These are phyloP conservation scores for Lasioglossum marginatum DNA, from an alignment of 2,888 invertebrate species.

Conservation along the genomic window DNA sequence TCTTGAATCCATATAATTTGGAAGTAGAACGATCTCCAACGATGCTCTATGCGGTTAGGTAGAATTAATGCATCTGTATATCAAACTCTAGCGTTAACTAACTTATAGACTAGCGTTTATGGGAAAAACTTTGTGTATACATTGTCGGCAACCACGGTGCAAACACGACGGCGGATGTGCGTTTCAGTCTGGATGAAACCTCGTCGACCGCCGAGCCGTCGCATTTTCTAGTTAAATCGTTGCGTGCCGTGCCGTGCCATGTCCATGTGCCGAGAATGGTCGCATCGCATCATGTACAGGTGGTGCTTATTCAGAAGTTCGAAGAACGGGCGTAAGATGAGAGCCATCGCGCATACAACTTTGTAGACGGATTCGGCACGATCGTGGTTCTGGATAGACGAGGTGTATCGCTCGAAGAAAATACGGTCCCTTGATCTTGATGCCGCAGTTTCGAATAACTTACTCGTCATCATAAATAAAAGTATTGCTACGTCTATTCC, in stretches of 20 bases:
- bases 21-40: conserved; percentile 77
- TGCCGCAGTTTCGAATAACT: conserved; percentile 56
- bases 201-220: conserved; percentile 29
- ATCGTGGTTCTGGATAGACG: conserved; percentile 52
- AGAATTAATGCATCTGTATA: conserved; percentile 82
- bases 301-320: conserved; percentile 51
- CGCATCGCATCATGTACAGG: conserved; percentile 46
- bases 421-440: conserved; percentile 68
- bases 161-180: conserved; percentile 44
- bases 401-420: conserved; percentile 45
- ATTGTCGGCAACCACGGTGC: conserved; percentile 46
- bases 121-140: conserved; percentile 61
- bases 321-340: conserved; percentile 39
- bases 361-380: conserved; percentile 38
- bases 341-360: conserved; percentile 36
- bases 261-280: conserved; percentile 42
- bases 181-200: conserved; percentile 58
- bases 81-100: conserved; percentile 81
- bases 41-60: conserved; percentile 83
- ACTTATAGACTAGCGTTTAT: conserved; percentile 82
- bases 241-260: conserved; percentile 32
- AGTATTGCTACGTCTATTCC: conserved; percentile 61
- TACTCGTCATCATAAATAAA: conserved; percentile 58
- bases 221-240: conserved; percentile 48
- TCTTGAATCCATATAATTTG: conserved; percentile 69